These are phyloP conservation scores for Paedocypris sp. DNA, from an alignment of 2,113 vertebrate genomes.

Conservation along the genomic window DNA sequence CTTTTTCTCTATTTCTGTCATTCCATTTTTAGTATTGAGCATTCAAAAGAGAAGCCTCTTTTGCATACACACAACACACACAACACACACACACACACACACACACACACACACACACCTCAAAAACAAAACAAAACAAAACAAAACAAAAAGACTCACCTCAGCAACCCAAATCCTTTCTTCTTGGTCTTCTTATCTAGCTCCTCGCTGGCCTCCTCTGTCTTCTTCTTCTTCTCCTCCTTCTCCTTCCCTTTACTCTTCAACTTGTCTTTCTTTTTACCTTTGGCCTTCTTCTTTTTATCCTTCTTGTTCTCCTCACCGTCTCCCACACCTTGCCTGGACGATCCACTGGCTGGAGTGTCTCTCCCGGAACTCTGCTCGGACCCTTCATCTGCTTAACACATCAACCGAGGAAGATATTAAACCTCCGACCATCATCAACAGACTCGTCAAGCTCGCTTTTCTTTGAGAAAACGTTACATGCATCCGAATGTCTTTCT, in stretches of 20 bases:
- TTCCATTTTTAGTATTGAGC: too few species aligned
- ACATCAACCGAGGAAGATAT: neutral
- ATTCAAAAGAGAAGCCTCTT: too few species aligned
- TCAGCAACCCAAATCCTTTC: constrained; percentile 80
- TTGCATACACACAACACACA: too few species aligned
- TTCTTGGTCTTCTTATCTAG: constrained; percentile 81
- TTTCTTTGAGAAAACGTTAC: too few species aligned
- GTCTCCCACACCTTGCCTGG: constrained; percentile 56
- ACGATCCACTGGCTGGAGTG: constrained; percentile 68
- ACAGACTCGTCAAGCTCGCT: too few species aligned
- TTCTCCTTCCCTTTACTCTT: constrained; percentile 74
- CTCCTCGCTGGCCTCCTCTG: constrained; percentile 72
- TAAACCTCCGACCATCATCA: too few species aligned
- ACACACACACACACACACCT: neutral
- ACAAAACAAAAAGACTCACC: constrained; percentile 53
- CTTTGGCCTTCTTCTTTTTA: constrained; percentile 57
- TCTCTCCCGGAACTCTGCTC: constrained; percentile 83
- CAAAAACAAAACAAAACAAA: too few species aligned
- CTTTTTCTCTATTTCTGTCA: too few species aligned
- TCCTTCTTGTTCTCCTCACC: constrained; percentile 56
- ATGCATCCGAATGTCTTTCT: too few species aligned
- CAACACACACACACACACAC: neutral
- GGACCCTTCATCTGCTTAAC: constrained; percentile 68
- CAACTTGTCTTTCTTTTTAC: constrained; percentile 67
- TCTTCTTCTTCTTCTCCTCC: constrained; percentile 82